A percentile compares a stretch with the other conserved stretches of the same genome.
These are phyloP conservation scores for Mergus octosetaceus DNA, from an alignment of 2,797 vertebrate genomes.

Conservation along the genomic window DNA sequence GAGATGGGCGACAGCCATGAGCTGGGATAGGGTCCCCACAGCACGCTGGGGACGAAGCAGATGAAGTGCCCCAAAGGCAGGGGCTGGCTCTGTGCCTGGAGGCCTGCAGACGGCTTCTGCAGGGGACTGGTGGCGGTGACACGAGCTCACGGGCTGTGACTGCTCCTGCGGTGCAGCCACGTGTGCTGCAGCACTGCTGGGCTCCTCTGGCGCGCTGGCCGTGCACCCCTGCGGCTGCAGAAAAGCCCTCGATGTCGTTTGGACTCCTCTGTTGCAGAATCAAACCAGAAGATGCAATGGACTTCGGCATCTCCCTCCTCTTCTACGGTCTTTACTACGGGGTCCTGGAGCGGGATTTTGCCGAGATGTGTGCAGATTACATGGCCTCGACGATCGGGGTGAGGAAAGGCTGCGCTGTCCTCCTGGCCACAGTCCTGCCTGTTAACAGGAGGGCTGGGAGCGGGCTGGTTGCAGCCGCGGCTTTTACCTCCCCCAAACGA, in stretches of 20 bases:
- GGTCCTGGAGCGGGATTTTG: conserved; percentile 95
- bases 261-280: conserved; percentile 79
- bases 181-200: neutral
- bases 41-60: neutral
- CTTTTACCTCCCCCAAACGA: neutral
- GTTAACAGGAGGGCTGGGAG: accelerated
- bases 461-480: accelerated
- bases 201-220: neutral
- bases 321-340: conserved; percentile 98
- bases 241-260: accelerated
- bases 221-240: neutral
- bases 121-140: neutral
- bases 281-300: conserved; percentile 98
- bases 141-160: too few species aligned
- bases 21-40: too few species aligned
- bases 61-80: neutral
- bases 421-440: neutral
- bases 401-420: neutral
- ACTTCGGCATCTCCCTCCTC: conserved; percentile 95
- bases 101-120: neutral
- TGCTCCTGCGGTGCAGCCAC: accelerated
- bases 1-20: accelerated
- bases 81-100: accelerated
- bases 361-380: conserved; percentile 98
- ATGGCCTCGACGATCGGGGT: conserved; percentile 99